A percentile compares a stretch with the other conserved stretches of the same genome.
Evolutionary conservation across 92 coral and sea anemone genomes (phyloP).

Genomic region (Porites rus): DNA sequence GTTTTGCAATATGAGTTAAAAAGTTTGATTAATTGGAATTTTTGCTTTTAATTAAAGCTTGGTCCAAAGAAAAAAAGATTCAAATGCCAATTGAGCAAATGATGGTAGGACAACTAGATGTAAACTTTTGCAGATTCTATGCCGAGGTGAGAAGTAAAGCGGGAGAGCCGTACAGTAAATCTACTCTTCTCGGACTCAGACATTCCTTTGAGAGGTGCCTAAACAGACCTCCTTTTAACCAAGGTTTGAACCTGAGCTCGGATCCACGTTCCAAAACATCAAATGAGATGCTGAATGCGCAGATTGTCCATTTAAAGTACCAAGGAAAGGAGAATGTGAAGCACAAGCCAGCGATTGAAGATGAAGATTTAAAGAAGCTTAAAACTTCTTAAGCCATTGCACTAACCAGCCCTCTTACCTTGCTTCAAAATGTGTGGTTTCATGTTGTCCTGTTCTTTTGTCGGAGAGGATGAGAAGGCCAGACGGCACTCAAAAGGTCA

Average conservation of each 20-base stretch:
- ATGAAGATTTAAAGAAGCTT: neutral
- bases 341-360: neutral
- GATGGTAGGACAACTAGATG: constrained; percentile 25
- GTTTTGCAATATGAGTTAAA: neutral
- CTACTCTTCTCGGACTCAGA: constrained; percentile 35
- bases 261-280: neutral
- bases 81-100: constrained; percentile 41
- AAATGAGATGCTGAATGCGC: neutral
- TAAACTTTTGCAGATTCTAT: constrained; percentile 31
- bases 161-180: constrained; percentile 45
- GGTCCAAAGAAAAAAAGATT: constrained; percentile 28
- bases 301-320: neutral
- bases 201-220: constrained; percentile 39
- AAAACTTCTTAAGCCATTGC: neutral
- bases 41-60: constrained; percentile 21
- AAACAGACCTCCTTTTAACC: constrained; percentile 35
- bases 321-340: neutral
- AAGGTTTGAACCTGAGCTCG: neutral
- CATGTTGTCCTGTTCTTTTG: constrained; percentile 50
- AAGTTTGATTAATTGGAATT: neutral
- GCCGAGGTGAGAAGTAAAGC: constrained; percentile 29
- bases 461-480: constrained; percentile 65
- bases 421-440: constrained; percentile 70
- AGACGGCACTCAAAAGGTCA: constrained; percentile 27
- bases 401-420: constrained; percentile 23